A percentile compares a stretch with the other conserved stretches of the same genome.
These are phyloP conservation scores for Zaprionus tsacasi DNA, from an alignment of 1,140 invertebrate genomes.

Conservation along the genomic window DNA sequence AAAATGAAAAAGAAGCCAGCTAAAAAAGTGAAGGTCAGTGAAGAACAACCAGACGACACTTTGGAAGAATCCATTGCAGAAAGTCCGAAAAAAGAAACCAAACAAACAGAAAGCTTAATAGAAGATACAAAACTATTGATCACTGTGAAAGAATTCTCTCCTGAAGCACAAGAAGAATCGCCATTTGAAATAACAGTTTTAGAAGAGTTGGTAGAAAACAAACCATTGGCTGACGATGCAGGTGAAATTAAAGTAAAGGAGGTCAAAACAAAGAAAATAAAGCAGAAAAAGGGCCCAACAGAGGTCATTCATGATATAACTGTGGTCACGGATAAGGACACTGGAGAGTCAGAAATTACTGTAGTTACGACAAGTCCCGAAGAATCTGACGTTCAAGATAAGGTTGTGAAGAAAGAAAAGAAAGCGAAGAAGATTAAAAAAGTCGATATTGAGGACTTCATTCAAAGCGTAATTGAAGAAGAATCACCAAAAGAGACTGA, in stretches of 20 bases:
- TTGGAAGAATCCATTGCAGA: slow-evolving; percentile 56
- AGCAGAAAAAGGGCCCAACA: slow-evolving; percentile 61
- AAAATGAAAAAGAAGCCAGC: slow-evolving; percentile 81
- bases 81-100: neutral
- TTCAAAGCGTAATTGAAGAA: slow-evolving; percentile 63
- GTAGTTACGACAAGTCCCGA: slow-evolving; percentile 63
- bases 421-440: slow-evolving; percentile 71
- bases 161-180: slow-evolving; percentile 70
- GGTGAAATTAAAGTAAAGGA: slow-evolving; percentile 68
- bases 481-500: slow-evolving; percentile 49
- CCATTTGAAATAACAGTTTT: slow-evolving; percentile 60
- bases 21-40: slow-evolving; percentile 61
- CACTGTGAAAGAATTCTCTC: slow-evolving; percentile 65
- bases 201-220: slow-evolving; percentile 62
- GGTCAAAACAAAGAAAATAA: slow-evolving; percentile 78
- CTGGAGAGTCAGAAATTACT: slow-evolving; percentile 72
- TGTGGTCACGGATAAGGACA: slow-evolving; percentile 79
- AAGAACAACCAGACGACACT: slow-evolving; percentile 59
- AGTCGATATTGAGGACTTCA: slow-evolving; percentile 68
- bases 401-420: slow-evolving; percentile 60
- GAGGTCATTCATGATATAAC: slow-evolving; percentile 69
- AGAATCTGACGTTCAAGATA: slow-evolving; percentile 52
- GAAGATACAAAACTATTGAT: slow-evolving; percentile 56
- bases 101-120: slow-evolving; percentile 33
- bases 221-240: slow-evolving; percentile 49